phyloP scores from a whole-genome alignment of 2,888 invertebrate species.

The Drosophila leonis region DNA sequence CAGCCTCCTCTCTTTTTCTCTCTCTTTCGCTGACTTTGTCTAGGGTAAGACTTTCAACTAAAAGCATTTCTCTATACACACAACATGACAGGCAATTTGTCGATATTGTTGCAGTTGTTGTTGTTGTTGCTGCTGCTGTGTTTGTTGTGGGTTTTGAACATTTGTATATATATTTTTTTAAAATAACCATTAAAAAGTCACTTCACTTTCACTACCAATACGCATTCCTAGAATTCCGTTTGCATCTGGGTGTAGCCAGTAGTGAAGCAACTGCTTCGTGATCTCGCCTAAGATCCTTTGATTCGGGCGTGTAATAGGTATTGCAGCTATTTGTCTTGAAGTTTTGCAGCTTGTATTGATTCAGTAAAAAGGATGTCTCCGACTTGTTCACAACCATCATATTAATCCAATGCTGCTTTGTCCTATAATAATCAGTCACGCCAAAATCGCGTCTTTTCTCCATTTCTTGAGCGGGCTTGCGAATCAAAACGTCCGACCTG shows the following conservation, averaged over 20 bases:
- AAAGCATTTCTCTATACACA: constrained; percentile 58
- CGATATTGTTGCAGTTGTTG: constrained; percentile 25
- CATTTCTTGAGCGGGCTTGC: too few species aligned
- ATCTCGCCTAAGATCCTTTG: constrained; percentile 10
- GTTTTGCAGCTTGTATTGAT: constrained; percentile 11
- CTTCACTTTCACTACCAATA: constrained; percentile 41
- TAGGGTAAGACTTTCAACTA: constrained; percentile 48
- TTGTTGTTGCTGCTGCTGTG: constrained; percentile 11
- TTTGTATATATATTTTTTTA: constrained; percentile 17
- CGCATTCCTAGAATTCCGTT: constrained; percentile 47
- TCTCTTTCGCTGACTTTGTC: neutral
- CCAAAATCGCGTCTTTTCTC: neutral
- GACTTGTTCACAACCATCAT: constrained; percentile 13
- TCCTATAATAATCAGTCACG: neutral
- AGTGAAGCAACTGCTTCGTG: neutral
- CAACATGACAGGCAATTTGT: constrained; percentile 62
- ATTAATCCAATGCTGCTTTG: constrained; percentile 22
- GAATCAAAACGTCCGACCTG: neutral
- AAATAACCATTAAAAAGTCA: constrained; percentile 40
- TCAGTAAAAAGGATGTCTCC: constrained; percentile 29
- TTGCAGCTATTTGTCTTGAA: neutral
- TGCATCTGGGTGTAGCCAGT: neutral
- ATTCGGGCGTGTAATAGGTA: neutral
- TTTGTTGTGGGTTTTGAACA: constrained; percentile 30
- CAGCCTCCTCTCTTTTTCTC: neutral